Evolutionary conservation across 2,797 vertebrate species (phyloP).

Genomic region (Enteromius paludinosus): DNA sequence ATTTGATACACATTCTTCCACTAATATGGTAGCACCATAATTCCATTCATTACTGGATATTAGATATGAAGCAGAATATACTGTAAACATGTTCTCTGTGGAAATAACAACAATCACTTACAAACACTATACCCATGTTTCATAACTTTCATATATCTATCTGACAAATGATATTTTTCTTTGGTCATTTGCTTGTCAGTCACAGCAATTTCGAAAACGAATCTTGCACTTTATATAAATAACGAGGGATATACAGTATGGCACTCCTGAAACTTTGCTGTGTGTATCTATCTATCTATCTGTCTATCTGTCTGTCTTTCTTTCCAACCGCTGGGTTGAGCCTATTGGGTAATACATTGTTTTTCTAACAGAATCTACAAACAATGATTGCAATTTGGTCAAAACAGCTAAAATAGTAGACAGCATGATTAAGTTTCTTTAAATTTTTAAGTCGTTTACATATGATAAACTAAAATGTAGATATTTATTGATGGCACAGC

Average conservation of each 20-base stretch:
- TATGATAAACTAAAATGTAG: neutral
- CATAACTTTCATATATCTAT: neutral
- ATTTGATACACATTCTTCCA: neutral
- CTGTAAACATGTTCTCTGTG: neutral
- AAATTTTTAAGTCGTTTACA: neutral
- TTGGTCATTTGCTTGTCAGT: too few relatives aligned
- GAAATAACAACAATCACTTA: conserved; percentile 21
- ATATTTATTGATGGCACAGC: neutral
- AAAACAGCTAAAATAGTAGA: neutral
- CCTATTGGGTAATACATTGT: neutral
- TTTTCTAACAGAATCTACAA: neutral
- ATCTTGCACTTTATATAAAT: too few relatives aligned
- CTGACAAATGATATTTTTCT: neutral
- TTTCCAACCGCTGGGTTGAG: neutral
- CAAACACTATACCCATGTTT: neutral
- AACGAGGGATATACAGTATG: too few relatives aligned
- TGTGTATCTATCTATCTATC: too few relatives aligned
- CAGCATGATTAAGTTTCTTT: neutral
- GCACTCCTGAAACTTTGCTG: too few relatives aligned
- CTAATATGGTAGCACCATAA: conserved; percentile 13
- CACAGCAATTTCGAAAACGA: too few relatives aligned
- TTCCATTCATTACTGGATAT: conserved; percentile 12
- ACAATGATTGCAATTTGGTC: neutral
- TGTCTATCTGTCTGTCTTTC: neutral
- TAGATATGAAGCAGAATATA: neutral